Base-by-base conservation (phyloP, 2,113 vertebrate genomes). In the Lutjanus erythropterus region DNA sequence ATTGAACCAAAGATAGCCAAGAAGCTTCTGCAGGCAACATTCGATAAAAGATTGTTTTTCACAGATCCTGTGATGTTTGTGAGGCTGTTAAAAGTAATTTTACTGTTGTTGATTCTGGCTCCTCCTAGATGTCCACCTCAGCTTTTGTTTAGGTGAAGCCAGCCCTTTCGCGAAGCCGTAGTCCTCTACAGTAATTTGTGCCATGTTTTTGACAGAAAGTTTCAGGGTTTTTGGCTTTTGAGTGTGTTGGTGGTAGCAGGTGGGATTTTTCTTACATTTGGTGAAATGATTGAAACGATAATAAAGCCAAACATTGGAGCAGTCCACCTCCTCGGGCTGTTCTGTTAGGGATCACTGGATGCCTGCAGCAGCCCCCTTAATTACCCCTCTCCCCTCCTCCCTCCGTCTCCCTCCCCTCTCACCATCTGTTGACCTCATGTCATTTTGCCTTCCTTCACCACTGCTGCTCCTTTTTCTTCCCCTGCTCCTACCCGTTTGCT, bases 381-480 rank as follows among this genome's bases (percentile, higher is more conserved):
- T 87, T 86, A 84, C 83, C 69, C 80, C 9, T 5, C 72, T 44
- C 73, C 65, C 75, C 59, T 50, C 71, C 79, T 56, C 67, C 53
- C 29, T 18, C 53, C 1, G 1, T 23, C 84, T 8, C 58, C 67
- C 80, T 74, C 81, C 84, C 52, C 88, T 73, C 76, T 79, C 88
- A 82, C 92, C 93, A 94, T 93, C 94, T 94, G 93, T 92, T 93
- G 89, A 92, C 91, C 92, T 92, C 86, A 89, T 93, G 89, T 93
- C 90, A 86, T 89, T 86, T 86, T 87, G 85, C 85, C 87, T 90
- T 88, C 82, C 78, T 81, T 59, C 89, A 86, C 83, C 83, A 60
- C 81, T n/a, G 33, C 90, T 87, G 66, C 71, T 80, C 53, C 67
- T 59, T 72, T 59, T 70, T 72, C 16, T 50, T 62, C 71, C 23